These are phyloP conservation scores for Cactoblastis cactorum DNA, from an alignment of 2,888 invertebrate genomes.

Conservation along the genomic window DNA sequence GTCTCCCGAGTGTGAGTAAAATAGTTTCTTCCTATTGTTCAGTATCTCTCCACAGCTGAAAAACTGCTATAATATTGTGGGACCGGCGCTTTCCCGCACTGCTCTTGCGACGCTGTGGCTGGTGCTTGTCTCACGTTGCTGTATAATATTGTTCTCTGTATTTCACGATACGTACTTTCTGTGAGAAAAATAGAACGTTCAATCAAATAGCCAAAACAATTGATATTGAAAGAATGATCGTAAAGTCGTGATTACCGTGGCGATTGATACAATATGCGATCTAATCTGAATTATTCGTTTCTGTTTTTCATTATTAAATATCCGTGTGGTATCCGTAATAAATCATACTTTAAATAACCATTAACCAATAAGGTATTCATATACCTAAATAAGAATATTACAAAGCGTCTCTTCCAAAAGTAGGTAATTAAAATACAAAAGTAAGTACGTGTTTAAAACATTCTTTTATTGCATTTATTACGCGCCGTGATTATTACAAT, in stretches of 20 bases:
- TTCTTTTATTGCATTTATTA: slow-evolving; percentile 20
- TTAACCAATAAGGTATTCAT: too few species aligned
- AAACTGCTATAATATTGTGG: slow-evolving; percentile 46
- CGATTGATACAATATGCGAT: slow-evolving; percentile 6
- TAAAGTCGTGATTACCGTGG: background rate
- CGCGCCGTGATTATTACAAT: slow-evolving; percentile 14
- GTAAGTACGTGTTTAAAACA: slow-evolving; percentile 8
- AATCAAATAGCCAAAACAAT: slow-evolving; percentile 14
- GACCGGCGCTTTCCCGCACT: slow-evolving; percentile 54
- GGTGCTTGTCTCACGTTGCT: background rate
- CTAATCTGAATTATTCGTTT: background rate
- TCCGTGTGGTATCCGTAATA: background rate
- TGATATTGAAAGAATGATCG: slow-evolving; percentile 8
- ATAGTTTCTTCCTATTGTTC: slow-evolving; percentile 73
- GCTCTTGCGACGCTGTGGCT: slow-evolving; percentile 24
- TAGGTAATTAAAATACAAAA: background rate
- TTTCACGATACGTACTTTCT: slow-evolving; percentile 14
- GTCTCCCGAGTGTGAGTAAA: slow-evolving; percentile 58
- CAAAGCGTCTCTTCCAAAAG: too few species aligned
- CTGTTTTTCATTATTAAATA: slow-evolving; percentile 2
- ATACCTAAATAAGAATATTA: too few species aligned
- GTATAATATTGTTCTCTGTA: slow-evolving; percentile 12
- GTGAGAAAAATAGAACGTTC: slow-evolving; percentile 29
- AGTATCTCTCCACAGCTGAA: slow-evolving; percentile 41
- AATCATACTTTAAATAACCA: too few species aligned